phyloP scores from a whole-genome alignment of 2,888 invertebrate genomes.

The Ophion costatus region DNA sequence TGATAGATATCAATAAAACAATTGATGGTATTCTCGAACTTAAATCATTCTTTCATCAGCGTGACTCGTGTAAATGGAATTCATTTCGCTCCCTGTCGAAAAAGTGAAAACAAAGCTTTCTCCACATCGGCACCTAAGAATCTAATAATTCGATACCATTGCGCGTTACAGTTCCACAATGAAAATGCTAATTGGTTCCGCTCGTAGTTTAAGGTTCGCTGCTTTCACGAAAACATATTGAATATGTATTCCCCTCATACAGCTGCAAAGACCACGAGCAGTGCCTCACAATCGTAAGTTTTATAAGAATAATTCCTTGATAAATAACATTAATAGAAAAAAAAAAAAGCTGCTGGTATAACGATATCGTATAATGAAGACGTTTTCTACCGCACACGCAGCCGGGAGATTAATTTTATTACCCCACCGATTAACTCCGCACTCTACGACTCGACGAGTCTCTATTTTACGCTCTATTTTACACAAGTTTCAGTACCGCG shows the following conservation, averaged over 20 bases:
- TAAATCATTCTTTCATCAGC: not conserved
- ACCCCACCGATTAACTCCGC: slow-evolving; percentile 57
- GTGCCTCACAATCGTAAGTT: slow-evolving; percentile 1
- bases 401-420: slow-evolving; percentile 59
- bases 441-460: slow-evolving; percentile 48
- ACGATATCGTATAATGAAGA: slow-evolving; percentile 36
- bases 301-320: slow-evolving; percentile 14
- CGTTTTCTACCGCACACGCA: slow-evolving; percentile 34
- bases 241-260: not conserved
- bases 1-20: not conserved
- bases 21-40: not conserved
- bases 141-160: not conserved
- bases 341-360: slow-evolving; percentile 11
- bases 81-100: not conserved
- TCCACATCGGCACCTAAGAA: not conserved
- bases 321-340: not conserved
- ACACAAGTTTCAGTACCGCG: slow-evolving; percentile 25
- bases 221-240: not conserved
- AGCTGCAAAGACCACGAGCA: not conserved
- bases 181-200: not conserved
- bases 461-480: slow-evolving; percentile 68
- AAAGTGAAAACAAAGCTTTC: slow-evolving; percentile 12
- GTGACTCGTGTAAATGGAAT: not conserved
- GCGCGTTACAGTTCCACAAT: slow-evolving; percentile 3
- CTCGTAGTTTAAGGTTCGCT: not conserved